Percentiles rank a stretch among this genome's conserved stretches.
phyloP scores from a whole-genome alignment of 64 coral and sea anemone genomes.

The Pocillopora verrucosa region DNA sequence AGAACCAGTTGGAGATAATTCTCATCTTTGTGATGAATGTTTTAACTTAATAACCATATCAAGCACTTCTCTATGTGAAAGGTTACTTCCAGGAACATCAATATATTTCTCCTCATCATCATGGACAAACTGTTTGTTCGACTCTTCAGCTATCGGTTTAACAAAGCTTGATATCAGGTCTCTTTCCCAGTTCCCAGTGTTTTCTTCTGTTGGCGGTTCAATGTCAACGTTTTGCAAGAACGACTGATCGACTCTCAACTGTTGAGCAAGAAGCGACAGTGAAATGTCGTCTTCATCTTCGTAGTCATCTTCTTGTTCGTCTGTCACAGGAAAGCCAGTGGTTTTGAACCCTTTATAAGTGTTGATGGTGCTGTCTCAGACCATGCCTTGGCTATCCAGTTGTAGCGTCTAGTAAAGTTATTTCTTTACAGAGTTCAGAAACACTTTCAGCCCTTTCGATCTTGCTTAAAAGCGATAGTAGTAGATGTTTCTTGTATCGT shows the following conservation, averaged over 20 bases:
- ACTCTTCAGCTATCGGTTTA: too few species aligned
- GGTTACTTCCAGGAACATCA: too few species aligned
- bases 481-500: not conserved
- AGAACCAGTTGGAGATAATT: too few species aligned
- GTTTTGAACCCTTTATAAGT: not conserved
- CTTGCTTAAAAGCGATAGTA: conserved; percentile 8
- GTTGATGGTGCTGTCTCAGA: not conserved
- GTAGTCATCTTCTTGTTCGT: conserved; percentile 1
- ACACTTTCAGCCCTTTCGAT: conserved; percentile 3
- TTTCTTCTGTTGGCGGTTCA: conserved; percentile 11
- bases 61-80: too few species aligned
- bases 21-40: too few species aligned
- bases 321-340: not conserved
- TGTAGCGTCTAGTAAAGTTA: not conserved
- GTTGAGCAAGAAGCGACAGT: conserved; percentile 1
- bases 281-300: not conserved
- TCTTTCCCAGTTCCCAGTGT: not conserved
- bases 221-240: conserved; percentile 5
- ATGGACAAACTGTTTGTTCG: too few species aligned
- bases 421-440: conserved; percentile 19
- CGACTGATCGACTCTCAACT: conserved; percentile 18
- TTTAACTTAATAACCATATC: too few species aligned
- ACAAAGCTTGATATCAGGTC: not conserved
- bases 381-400: conserved; percentile 17
- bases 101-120: too few species aligned